Percentiles rank a stretch among this genome's conserved stretches.
Conservation (phyloP, 2,797 vertebrate genomes). For the Chelon labrosus region DNA sequence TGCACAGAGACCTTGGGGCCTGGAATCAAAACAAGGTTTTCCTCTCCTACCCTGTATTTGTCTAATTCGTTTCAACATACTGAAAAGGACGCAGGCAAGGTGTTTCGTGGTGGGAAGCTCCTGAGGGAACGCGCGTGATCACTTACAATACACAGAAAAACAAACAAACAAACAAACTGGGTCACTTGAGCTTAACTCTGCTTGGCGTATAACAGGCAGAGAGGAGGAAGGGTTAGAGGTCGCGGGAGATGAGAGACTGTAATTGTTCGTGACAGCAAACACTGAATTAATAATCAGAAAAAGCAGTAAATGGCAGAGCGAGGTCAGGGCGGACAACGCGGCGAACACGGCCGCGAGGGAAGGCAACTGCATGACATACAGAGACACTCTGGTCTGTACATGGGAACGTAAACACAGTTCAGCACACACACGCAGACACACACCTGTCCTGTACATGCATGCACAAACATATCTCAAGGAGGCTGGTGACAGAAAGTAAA, state of each 20-base stretch:
- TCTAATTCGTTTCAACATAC: constrained; percentile 33
- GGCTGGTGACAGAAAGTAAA: constrained; percentile 28
- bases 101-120: constrained; percentile 38
- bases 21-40: not conserved
- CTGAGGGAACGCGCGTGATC: constrained; percentile 54
- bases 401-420: not conserved
- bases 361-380: constrained; percentile 44
- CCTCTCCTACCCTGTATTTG: constrained; percentile 40
- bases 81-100: constrained; percentile 28
- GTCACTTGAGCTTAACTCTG: constrained; percentile 61
- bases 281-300: constrained; percentile 80
- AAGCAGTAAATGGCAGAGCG: constrained; percentile 58
- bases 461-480: constrained; percentile 13
- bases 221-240: constrained; percentile 62
- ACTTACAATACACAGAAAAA: constrained; percentile 51
- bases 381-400: constrained; percentile 10
- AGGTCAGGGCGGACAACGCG: constrained; percentile 44
- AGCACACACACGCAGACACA: not conserved
- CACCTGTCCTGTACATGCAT: not conserved
- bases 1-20: constrained; percentile 21
- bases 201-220: constrained; percentile 53
- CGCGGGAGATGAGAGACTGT: constrained; percentile 47
- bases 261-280: constrained; percentile 73
- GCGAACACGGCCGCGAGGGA: constrained; percentile 56
- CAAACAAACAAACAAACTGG: constrained; percentile 70